Evolutionary conservation across 64 coral and sea anemone species (phyloP).

Genomic region (Orbicella faveolata): DNA sequence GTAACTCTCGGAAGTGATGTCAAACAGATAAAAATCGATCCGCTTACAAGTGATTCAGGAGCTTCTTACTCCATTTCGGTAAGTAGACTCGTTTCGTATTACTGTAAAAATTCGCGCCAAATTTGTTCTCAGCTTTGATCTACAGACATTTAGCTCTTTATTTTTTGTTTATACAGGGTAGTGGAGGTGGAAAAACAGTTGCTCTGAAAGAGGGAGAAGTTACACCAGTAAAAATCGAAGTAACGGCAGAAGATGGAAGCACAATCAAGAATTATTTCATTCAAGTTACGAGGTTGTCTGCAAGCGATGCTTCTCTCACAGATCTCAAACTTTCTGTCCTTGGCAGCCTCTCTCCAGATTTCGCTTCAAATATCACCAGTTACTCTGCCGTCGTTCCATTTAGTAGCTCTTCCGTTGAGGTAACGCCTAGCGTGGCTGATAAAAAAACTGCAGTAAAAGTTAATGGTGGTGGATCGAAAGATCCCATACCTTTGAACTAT

Average conservation of each 20-base stretch:
- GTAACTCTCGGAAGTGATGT: conserved; percentile 91
- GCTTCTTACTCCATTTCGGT: conserved; percentile 90
- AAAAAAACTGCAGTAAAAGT: conserved; percentile 74
- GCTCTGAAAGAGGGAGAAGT: conserved; percentile 78
- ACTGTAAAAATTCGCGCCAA: not conserved
- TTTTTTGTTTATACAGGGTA: conserved; percentile 56
- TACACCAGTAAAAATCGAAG: conserved; percentile 91
- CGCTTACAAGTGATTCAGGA: conserved; percentile 90
- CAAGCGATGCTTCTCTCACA: conserved; percentile 75
- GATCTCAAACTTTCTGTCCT: conserved; percentile 59
- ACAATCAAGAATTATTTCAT: conserved; percentile 92
- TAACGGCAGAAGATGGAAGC: conserved; percentile 87
- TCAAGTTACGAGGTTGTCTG: conserved; percentile 67
- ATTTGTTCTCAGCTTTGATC: not conserved
- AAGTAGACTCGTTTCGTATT: conserved; percentile 33
- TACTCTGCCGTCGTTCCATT: conserved; percentile 62
- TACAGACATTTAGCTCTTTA: not conserved
- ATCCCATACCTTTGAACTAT: conserved; percentile 59
- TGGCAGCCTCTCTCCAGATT: conserved; percentile 59
- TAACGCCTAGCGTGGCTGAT: conserved; percentile 72
- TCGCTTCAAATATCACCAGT: conserved; percentile 55
- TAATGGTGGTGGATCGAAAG: conserved; percentile 57
- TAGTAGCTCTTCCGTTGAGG: conserved; percentile 38
- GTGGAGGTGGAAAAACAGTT: conserved; percentile 72
- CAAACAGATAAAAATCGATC: conserved; percentile 87